Evolutionary conservation across 2,888 invertebrate genomes (phyloP).

Genomic region (Drosophila ustulata): DNA sequence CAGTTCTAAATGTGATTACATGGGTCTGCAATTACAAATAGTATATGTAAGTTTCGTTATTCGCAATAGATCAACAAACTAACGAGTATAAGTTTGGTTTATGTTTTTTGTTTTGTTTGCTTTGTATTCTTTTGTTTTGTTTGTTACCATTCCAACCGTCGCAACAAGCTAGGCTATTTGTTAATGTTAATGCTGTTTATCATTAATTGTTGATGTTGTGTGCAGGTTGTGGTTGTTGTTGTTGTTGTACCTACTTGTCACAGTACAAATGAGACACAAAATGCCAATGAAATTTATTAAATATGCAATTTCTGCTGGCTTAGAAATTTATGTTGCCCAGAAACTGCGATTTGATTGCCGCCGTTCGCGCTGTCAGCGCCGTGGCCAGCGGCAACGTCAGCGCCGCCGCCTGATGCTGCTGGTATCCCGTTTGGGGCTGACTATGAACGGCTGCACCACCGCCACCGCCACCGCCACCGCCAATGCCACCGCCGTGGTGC

Average conservation of each 20-base stretch:
- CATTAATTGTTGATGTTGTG: constrained; percentile 21
- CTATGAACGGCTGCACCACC: constrained; percentile 68
- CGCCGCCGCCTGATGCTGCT: constrained; percentile 80
- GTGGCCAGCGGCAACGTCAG: constrained; percentile 84
- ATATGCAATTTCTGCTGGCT: constrained; percentile 54
- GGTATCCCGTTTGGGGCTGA: constrained; percentile 83
- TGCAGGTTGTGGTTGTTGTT: constrained; percentile 31
- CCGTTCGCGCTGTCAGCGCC: constrained; percentile 84
- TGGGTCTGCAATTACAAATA: constrained; percentile 62
- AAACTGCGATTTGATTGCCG: constrained; percentile 85
- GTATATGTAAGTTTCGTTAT: constrained; percentile 50
- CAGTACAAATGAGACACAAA: constrained; percentile 56
- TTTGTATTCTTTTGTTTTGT: constrained; percentile 19
- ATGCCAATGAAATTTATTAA: constrained; percentile 62
- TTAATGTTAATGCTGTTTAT: constrained; percentile 22
- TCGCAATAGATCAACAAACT: constrained; percentile 50
- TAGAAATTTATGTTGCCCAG: constrained; percentile 85
- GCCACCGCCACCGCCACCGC: constrained; percentile 70
- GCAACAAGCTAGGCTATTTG: constrained; percentile 64
- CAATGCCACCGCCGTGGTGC: constrained; percentile 61
- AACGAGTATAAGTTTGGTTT: constrained; percentile 50
- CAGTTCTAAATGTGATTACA: constrained; percentile 59
- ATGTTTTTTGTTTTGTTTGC: constrained; percentile 22
- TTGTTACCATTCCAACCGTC: constrained; percentile 68
- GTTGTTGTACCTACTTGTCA: constrained; percentile 76